Evolutionary conservation across 2,888 invertebrate genomes (phyloP).

Genomic region (Creontiades dilutus): DNA sequence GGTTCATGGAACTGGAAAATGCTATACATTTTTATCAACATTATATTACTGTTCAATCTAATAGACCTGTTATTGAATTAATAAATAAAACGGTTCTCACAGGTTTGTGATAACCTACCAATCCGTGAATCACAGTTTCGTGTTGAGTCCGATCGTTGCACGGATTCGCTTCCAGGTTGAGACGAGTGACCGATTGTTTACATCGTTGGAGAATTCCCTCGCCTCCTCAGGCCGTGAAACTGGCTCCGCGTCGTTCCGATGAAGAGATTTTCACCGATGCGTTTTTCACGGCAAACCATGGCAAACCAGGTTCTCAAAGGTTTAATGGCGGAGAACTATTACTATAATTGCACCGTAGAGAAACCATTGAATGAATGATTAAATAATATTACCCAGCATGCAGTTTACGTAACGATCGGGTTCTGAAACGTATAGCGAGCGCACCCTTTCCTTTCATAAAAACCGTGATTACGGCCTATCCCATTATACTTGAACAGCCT

Average conservation of each 20-base stretch:
- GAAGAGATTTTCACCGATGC: not conserved
- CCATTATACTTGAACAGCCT: not conserved
- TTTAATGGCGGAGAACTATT: not conserved
- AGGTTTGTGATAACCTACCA: no score
- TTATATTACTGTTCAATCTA: no score
- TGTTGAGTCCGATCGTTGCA: no score
- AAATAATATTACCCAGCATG: not conserved
- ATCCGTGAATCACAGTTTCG: no score
- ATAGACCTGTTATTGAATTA: no score
- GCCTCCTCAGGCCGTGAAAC: no score
- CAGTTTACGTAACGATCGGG: not conserved
- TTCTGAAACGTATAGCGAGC: not conserved
- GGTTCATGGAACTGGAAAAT: no score
- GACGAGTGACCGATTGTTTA: no score
- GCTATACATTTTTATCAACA: no score
- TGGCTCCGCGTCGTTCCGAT: not conserved
- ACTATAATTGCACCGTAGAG: not conserved
- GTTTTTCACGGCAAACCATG: not conserved
- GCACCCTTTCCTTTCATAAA: not conserved
- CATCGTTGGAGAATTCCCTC: no score
- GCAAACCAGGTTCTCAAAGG: not conserved
- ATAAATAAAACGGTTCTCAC: no score
- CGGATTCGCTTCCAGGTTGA: no score
- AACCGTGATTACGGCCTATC: conserved; percentile 1
- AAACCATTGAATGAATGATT: not conserved